These are phyloP conservation scores for Parotia lawesii DNA, from an alignment of 2,113 vertebrate genomes.

Conservation along the genomic window DNA sequence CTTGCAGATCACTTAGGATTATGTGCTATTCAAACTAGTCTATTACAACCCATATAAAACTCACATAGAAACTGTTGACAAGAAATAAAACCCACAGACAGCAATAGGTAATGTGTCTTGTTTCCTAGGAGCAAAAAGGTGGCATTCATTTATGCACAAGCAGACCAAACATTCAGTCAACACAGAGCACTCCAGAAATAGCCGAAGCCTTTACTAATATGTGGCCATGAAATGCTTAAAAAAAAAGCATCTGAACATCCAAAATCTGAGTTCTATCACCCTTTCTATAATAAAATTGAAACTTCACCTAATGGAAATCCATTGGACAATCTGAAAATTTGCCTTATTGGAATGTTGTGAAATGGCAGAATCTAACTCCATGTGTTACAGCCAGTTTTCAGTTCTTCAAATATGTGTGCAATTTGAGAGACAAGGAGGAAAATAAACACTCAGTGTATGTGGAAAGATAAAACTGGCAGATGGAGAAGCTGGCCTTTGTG, in stretches of 20 bases:
- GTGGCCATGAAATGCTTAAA: not conserved
- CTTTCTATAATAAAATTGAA: not conserved
- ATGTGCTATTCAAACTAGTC: not conserved
- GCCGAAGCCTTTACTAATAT: not conserved
- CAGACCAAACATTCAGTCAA: not conserved
- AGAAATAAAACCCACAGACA: not conserved
- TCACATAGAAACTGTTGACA: conserved; percentile 27
- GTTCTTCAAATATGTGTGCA: not conserved
- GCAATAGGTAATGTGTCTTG: not conserved
- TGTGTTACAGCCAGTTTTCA: not conserved
- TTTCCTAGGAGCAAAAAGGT: not conserved
- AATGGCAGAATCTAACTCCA: not conserved
- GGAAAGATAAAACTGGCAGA: not conserved
- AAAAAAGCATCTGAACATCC: not conserved
- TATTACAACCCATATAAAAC: conserved; percentile 27
- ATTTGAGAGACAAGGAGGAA: not conserved
- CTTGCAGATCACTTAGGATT: conserved; percentile 31
- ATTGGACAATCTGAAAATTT: not conserved
- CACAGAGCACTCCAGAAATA: not conserved
- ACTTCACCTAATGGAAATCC: not conserved
- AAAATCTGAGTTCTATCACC: not conserved
- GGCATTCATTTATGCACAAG: not conserved
- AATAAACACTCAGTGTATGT: not conserved
- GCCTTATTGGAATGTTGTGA: not conserved
- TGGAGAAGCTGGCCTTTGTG: not conserved